Percentiles rank a stretch among this genome's conserved stretches.
Evolutionary conservation across 1,140 invertebrate genomes (phyloP).

Genomic region (Saccostrea echinata): DNA sequence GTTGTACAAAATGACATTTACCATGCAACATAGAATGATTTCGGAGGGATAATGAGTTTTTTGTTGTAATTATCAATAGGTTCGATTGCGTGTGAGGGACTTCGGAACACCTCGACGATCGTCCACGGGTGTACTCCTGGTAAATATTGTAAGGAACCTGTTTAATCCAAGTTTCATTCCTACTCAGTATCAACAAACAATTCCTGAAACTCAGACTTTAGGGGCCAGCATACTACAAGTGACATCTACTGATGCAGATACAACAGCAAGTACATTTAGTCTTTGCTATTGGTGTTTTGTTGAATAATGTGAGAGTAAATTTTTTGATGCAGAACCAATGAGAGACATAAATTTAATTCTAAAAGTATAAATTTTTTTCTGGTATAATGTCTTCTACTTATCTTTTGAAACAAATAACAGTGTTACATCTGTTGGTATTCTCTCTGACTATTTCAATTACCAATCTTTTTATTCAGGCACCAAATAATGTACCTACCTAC

Average conservation of each 20-base stretch:
- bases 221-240: conserved; percentile 47
- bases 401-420: too few relatives aligned
- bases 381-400: too few relatives aligned
- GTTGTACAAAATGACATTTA: too few relatives aligned
- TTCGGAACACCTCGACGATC: conserved; percentile 60
- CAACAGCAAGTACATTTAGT: conserved; percentile 33
- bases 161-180: conserved; percentile 51
- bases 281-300: too few relatives aligned
- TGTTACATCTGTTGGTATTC: too few relatives aligned
- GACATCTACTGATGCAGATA: conserved; percentile 54
- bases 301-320: too few relatives aligned
- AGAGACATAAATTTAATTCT: too few relatives aligned
- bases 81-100: conserved; percentile 64
- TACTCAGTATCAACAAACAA: conserved; percentile 44
- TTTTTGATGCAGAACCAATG: too few relatives aligned
- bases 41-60: too few relatives aligned
- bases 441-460: too few relatives aligned
- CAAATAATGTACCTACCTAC: conserved; percentile 47
- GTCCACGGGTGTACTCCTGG: conserved; percentile 51
- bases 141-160: conserved; percentile 63
- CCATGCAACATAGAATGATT: too few relatives aligned
- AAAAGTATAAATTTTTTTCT: too few relatives aligned
- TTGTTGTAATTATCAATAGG: conserved; percentile 48
- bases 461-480: conserved; percentile 45
- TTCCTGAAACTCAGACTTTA: conserved; percentile 56